Conservation (phyloP, 2,888 invertebrate genomes). For the Stramonita haemastoma region DNA sequence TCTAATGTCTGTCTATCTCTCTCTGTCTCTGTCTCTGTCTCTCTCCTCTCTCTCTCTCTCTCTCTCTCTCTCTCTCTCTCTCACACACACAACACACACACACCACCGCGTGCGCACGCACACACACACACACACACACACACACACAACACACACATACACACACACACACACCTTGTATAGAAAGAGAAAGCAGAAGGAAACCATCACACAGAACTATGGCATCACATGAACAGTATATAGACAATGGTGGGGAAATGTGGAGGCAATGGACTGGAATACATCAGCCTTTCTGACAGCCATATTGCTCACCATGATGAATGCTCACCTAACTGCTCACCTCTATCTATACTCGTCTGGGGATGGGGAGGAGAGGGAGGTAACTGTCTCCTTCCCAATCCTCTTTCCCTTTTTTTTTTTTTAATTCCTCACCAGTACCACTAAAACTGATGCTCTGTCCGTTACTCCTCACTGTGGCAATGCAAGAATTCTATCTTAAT, state of each 20-base stretch:
- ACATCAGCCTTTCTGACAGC: constrained; percentile 1
- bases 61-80: constrained; percentile 16
- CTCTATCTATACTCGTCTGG: not conserved
- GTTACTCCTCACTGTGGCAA: too few species aligned
- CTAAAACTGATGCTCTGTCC: too few species aligned
- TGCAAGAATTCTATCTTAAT: too few species aligned
- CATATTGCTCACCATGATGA: constrained; percentile 17
- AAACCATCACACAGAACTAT: not conserved
- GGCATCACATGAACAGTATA: not conserved
- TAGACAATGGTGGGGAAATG: not conserved
- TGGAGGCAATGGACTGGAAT: constrained; percentile 11
- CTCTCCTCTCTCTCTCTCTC: constrained; percentile 16
- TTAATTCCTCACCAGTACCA: too few species aligned
- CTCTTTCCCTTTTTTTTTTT: too few species aligned
- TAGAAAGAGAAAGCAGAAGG: not conserved
- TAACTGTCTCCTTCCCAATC: too few species aligned
- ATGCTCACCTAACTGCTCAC: not conserved
- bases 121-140: not conserved
- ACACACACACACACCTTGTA: not conserved
- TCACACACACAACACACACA: not conserved
- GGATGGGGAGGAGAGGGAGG: too few species aligned
- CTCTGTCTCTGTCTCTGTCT: constrained; percentile 32
- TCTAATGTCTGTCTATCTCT: not conserved
- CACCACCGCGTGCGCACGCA: not conserved
- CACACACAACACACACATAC: not conserved